phyloP scores from a whole-genome alignment of 2,797 vertebrate genomes.

The Coranthus polyacanthus region DNA sequence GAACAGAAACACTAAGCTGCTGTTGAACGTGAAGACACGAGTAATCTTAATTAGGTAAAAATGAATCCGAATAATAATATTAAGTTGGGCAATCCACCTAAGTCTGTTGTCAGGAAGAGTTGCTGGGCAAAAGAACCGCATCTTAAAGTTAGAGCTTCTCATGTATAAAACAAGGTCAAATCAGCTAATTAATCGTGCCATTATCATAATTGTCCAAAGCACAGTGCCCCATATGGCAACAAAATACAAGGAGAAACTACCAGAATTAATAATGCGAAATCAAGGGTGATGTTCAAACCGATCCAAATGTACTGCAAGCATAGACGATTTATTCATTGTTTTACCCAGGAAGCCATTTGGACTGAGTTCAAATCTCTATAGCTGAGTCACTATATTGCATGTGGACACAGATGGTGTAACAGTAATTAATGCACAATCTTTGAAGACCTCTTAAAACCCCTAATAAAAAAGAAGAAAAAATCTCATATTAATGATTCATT shows the following conservation, averaged over 20 bases:
- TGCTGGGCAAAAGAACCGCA: not conserved
- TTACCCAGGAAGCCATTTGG: slow-evolving; percentile 43
- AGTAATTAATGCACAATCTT: slow-evolving; percentile 70
- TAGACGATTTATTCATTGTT: slow-evolving; percentile 40
- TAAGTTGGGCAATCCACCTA: too few relatives aligned
- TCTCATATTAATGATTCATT: slow-evolving; percentile 47
- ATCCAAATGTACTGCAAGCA: slow-evolving; percentile 13
- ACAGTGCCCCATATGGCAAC: slow-evolving; percentile 42
- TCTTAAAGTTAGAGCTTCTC: slow-evolving; percentile 18
- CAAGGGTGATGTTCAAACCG: slow-evolving; percentile 32
- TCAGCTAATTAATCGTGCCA: slow-evolving; percentile 41
- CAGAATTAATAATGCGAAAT: slow-evolving; percentile 51
- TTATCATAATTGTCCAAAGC: slow-evolving; percentile 46
- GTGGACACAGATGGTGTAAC: slow-evolving; percentile 65
- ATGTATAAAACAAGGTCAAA: slow-evolving; percentile 57
- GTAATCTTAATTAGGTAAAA: too few relatives aligned
- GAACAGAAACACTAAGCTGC: slow-evolving; percentile 3
- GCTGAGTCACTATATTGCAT: slow-evolving; percentile 71
- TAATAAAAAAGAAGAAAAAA: slow-evolving; percentile 38
- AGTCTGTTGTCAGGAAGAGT: not conserved
- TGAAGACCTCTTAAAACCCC: slow-evolving; percentile 40
- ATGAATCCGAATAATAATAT: too few relatives aligned
- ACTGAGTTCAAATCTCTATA: slow-evolving; percentile 39
- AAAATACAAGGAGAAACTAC: slow-evolving; percentile 30
- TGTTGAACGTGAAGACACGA: not conserved